Base-by-base conservation (phyloP, 1,140 invertebrate species). In the Drosophila obscura region DNA sequence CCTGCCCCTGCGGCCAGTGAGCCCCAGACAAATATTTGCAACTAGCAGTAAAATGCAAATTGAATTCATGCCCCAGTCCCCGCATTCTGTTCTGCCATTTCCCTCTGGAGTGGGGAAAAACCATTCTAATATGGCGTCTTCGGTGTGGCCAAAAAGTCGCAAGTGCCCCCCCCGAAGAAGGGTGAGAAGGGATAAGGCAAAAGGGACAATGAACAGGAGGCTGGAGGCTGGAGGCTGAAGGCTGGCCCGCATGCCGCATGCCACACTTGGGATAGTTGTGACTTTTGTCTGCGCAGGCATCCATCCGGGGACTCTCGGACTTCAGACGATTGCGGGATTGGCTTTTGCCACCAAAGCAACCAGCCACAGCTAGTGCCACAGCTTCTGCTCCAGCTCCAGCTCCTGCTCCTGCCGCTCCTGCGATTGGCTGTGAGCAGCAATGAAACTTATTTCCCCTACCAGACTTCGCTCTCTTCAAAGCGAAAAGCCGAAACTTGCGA, bases 21-120 rank as follows among this genome's bases (percentile, higher is more conserved):
- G 58, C 43, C 69, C 65, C 67, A 71, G 61, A 64, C 63, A 85
- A 85, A 87, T 85, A 85, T 85, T 87, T 87, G 81, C 77, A 75
- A 85, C 78, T 78, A 75, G 74, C 71, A 78, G 68, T 65, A 82
- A 87, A 82, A 87, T 87, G 83, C 82, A 87, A 87, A 87, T 87
- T 87, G 74, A 87, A 87, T 88, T 65, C 59, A 53, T 39, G 35
- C 11, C 11, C 35, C 35, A 39, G 4, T 35, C 31, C 6, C 31
- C 31, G 31, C 31, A 9, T 9, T 35, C 31, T 35, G 11, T 9
- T 2, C 31, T 9, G 2, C 7, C n/a, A 43, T 5, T 39, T 13
- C 44, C 51, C 35, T 41, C 28, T 22, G 6, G 15, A 45, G n/a
- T 19, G 7, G 22, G 7, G 22, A 22, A 53, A 65, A 50, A 49